Percentiles rank a stretch among this genome's conserved stretches.
Conservation (phyloP, 2,797 vertebrate species). For the Phrynocephalus vlangalii region DNA sequence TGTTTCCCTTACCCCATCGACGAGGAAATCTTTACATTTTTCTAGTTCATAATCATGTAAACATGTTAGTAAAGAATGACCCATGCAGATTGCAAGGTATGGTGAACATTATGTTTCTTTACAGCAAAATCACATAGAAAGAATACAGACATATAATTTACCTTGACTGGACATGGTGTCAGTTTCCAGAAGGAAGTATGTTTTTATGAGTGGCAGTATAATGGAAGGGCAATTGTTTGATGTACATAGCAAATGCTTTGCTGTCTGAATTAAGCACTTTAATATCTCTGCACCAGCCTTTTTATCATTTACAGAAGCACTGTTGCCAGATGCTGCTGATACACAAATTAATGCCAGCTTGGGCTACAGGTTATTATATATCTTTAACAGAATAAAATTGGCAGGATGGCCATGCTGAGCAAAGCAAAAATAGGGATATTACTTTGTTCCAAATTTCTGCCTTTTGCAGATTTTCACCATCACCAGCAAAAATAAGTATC, state of each 20-base stretch:
- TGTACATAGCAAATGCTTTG: neutral
- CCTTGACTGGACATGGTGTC: neutral
- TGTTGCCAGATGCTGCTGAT: neutral
- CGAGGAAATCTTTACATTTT: neutral
- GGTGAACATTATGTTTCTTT: neutral
- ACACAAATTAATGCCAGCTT: neutral
- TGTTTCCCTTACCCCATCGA: neutral
- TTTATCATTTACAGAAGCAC: conserved; percentile 13
- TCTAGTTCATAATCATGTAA: neutral
- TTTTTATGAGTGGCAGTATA: neutral
- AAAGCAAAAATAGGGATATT: neutral
- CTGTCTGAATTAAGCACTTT: neutral
- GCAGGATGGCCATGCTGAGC: neutral
- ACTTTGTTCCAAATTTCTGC: neutral
- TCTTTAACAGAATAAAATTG: rapidly evolving
- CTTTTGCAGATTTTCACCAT: conserved; percentile 3
- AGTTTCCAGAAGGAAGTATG: conserved; percentile 48
- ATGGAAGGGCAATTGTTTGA: conserved; percentile 41
- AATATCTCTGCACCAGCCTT: neutral
- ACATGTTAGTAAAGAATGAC: neutral
- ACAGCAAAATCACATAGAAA: neutral
- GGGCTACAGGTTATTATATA: neutral
- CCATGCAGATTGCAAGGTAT: neutral
- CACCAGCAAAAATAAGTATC: conserved; percentile 2
- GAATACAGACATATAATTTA: conserved; percentile 41